Evolutionary conservation across 37 sponge, comb jelly and placozoan species (phyloP), one percentile per base, ranked within the genome.

Genomic region (Amphimedon queenslandica): DNA sequence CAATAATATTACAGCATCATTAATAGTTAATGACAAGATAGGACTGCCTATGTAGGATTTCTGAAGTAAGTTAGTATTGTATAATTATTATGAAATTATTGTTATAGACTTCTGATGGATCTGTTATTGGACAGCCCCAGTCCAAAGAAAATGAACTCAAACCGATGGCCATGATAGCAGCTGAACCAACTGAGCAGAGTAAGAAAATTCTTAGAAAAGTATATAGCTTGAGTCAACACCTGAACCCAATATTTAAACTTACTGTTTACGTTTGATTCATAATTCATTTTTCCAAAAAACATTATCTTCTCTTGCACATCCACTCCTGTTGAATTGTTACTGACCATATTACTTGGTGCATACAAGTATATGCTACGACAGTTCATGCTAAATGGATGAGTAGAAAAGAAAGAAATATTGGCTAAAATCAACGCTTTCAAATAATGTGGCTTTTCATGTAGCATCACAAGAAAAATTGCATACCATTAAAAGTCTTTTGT

Each of bases 261-360:
- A n/a, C 70, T 35, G 63, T 70, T 36, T 77, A 70, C 37, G 70
- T 69, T n/a, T 23, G 51, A 24, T 32, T 8, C 13, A 47, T 18
- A 47, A 13, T 47, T 18, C 13, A 47, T 18, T 13, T 13, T 47
- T 13, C 51, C 13, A 8, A 18, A 47, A 13, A 13, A 30, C 6
- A 10, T 35, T 13, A 21, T 67, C 21, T 37, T 18, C 35, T 47
- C 13, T 18, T n/a, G 40, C 42, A 81, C 67, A 29, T 81, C 67
- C 23, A 81, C 82, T 18, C 82, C 82, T 3, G 67, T 81, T 21
- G 82, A 81, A 35, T 57, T 57, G n/a, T 58, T 81, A 23, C 82
- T 73, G 32, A 74, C 82, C 23, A 41, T 73, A 28, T 41, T 81
- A 11, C 57, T 81, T 33, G 74, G 74, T 13, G 74, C 82, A 39